Evolutionary conservation across 2,888 invertebrate genomes (phyloP).

Genomic region (Synergus umbraculus): DNA sequence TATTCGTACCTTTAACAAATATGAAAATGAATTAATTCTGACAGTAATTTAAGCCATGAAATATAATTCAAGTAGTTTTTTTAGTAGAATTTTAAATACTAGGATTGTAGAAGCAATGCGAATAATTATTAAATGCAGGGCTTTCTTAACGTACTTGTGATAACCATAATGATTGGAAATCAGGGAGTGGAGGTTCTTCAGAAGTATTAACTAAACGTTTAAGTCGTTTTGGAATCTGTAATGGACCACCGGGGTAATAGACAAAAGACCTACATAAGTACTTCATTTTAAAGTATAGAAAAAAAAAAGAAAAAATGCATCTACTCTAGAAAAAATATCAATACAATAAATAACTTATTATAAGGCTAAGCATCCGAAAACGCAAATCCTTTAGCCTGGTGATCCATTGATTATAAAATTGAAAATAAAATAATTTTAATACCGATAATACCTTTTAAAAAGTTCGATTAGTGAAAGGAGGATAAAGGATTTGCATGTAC

Average conservation of each 20-base stretch:
- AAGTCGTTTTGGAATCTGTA: neutral
- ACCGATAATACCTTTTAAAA: neutral
- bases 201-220: neutral
- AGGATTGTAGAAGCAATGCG: neutral
- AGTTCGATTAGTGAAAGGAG: neutral
- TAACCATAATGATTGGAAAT: neutral
- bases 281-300: neutral
- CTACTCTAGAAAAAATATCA: neutral
- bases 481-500: conserved; percentile 42
- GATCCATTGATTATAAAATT: neutral
- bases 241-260: neutral
- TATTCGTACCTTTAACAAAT: conserved; percentile 67
- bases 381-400: conserved; percentile 1
- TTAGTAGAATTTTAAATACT: neutral
- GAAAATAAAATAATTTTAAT: neutral
- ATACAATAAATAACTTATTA: neutral
- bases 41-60: neutral
- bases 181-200: neutral
- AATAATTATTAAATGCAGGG: neutral
- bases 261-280: neutral
- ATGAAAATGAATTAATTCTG: conserved; percentile 23
- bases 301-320: neutral
- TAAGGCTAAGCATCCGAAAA: neutral
- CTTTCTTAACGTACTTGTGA: neutral
- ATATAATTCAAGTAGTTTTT: neutral